Base-by-base conservation (phyloP, 2,888 invertebrate genomes). In the Iphiclides podalirius region DNA sequence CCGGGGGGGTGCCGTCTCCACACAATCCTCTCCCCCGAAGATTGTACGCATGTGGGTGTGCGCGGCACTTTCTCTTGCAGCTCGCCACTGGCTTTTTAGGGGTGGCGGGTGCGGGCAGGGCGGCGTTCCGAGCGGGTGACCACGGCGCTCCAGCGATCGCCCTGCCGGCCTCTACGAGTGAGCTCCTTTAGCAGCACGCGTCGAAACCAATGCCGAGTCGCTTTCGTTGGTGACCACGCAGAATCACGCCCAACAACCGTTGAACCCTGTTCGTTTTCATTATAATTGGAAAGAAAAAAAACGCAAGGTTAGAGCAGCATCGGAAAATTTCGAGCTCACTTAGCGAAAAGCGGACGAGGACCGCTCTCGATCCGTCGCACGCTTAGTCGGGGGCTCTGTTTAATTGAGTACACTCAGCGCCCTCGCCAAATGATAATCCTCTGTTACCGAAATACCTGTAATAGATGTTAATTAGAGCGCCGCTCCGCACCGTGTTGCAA, bases 1-100 rank as follows among this genome's bases (percentile, higher is more conserved):
- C 79, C 63, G 75, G 75, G 64, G n/a, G n/a, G n/a, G n/a, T n/a
- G n/a, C n/a, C 64, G 66, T 76, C 85, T 83, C 80, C 79, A 74
- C 79, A 82, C 84, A 86, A 87, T 85, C 83, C 78, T 16, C 31
- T 57, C 63, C 75, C 77, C 73, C 75, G 72, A 86, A 85, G 87
- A 86, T 83, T 83, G 80, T 77, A 84, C 82, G 83, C 76, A 84
- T 86, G 87, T 86, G 85, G 81, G 85, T 71, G 79, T 84, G 82
- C 84, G 85, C 80, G 87, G 89, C 89, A 88, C 87, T 90, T 90
- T 89, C 90, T 90, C 90, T 90, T 86, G 87, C 85, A 90, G 89
- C 90, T 89, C 88, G 88, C 88, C 89, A 87, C 84, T 88, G 90
- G 89, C 89, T 89, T 90, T 87, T 86, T 86, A 85, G 80, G 86